Conservation (phyloP, 2,113 vertebrate genomes). For the Centrocercus urophasianus region DNA sequence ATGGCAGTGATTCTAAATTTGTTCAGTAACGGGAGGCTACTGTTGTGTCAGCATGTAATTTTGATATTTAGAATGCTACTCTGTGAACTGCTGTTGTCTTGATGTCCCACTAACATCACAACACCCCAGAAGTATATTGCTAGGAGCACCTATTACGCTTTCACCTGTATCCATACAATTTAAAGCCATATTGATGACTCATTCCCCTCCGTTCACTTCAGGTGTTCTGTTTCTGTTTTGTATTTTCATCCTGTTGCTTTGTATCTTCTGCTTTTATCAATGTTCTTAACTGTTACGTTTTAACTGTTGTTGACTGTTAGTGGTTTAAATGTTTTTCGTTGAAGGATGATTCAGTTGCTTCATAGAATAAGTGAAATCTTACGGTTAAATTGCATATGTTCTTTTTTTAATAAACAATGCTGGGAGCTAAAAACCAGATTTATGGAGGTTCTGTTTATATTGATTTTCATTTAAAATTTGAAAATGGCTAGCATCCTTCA, state of each 20-base stretch:
- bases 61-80: neutral
- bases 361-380: neutral
- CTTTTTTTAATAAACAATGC: neutral
- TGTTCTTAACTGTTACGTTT: neutral
- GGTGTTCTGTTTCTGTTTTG: neutral
- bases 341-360: neutral
- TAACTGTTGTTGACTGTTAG: neutral
- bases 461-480: neutral
- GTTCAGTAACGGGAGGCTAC: neutral
- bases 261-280: neutral
- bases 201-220: neutral
- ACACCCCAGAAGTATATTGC: neutral
- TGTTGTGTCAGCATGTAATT: neutral
- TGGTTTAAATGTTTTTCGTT: neutral
- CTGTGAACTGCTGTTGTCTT: neutral
- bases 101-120: neutral
- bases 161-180: neutral
- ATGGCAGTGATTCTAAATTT: neutral
- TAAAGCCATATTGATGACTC: neutral
- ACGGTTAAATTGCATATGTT: neutral
- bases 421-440: neutral
- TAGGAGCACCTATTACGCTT: neutral
- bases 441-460: neutral
- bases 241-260: neutral
- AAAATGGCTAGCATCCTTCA: neutral